These are phyloP conservation scores for Clunio marinus DNA, from an alignment of 2,888 invertebrate genomes.

Conservation along the genomic window DNA sequence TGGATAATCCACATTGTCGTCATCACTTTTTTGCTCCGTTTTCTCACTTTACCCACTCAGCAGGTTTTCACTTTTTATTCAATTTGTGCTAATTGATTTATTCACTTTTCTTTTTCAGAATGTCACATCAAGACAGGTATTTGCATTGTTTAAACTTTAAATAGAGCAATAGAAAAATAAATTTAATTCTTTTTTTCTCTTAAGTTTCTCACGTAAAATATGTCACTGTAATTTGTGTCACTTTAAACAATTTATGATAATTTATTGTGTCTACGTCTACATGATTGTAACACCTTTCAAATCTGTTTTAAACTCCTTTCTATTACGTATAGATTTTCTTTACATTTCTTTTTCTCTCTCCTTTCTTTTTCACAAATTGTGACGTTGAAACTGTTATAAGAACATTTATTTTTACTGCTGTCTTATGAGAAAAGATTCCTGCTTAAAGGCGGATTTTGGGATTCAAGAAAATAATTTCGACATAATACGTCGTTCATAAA, in stretches of 20 bases:
- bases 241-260: background rate
- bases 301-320: too few species aligned
- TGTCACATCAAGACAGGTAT: background rate
- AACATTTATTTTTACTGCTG: too few species aligned
- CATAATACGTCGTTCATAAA: slow-evolving; percentile 19
- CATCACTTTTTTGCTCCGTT: background rate
- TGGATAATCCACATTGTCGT: background rate
- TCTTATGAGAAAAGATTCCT: too few species aligned
- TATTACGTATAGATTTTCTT: too few species aligned
- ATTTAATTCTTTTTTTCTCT: background rate
- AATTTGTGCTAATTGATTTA: slow-evolving; percentile 11
- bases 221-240: background rate
- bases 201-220: background rate
- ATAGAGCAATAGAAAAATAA: background rate
- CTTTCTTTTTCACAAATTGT: too few species aligned
- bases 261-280: too few species aligned
- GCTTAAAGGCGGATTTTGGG: too few species aligned
- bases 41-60: background rate
- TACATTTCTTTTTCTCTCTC: too few species aligned
- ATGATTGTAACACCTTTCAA: too few species aligned
- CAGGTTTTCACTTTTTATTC: background rate
- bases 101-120: background rate
- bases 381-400: too few species aligned
- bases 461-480: too few species aligned
- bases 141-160: background rate